Evolutionary conservation across 2,888 invertebrate species (phyloP).

Genomic region (Lycia hirtaria): DNA sequence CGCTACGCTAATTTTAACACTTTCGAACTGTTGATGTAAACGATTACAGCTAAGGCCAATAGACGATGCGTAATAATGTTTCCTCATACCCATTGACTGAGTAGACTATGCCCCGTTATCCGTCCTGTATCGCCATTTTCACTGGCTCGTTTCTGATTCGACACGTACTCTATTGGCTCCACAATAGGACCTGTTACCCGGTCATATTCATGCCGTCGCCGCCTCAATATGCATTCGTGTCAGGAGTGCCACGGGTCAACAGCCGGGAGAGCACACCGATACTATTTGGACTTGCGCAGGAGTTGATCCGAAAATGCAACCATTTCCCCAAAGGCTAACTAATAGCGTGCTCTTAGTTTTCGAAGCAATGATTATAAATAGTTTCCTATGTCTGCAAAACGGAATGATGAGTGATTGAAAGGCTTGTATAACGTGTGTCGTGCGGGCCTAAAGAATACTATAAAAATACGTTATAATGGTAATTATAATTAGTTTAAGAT

Average conservation of each 20-base stretch:
- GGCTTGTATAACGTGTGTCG: too few species aligned
- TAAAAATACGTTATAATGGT: too few species aligned
- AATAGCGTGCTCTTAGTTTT: not conserved
- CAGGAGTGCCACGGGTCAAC: slow-evolving; percentile 69
- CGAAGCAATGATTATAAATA: not conserved
- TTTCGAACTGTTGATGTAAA: not conserved
- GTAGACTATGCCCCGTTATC: slow-evolving; percentile 65
- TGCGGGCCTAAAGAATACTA: too few species aligned
- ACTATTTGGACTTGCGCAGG: slow-evolving; percentile 15
- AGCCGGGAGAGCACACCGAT: slow-evolving; percentile 50
- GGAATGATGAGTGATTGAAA: not conserved
- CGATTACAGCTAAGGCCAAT: not conserved
- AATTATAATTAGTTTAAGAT: too few species aligned
- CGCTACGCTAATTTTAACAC: not conserved
- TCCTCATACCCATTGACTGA: slow-evolving; percentile 60
- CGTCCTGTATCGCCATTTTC: slow-evolving; percentile 80
- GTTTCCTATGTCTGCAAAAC: not conserved
- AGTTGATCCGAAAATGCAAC: slow-evolving; percentile 37
- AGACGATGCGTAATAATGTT: slow-evolving; percentile 24
- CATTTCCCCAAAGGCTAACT: slow-evolving; percentile 34
- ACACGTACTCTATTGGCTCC: slow-evolving; percentile 73
- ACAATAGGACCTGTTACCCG: slow-evolving; percentile 77
- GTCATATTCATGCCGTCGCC: slow-evolving; percentile 65
- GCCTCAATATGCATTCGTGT: slow-evolving; percentile 74
- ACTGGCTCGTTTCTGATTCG: slow-evolving; percentile 77